Evolutionary conservation across 2,888 invertebrate species (phyloP).

Genomic region (Caenorhabditis wallacei): DNA sequence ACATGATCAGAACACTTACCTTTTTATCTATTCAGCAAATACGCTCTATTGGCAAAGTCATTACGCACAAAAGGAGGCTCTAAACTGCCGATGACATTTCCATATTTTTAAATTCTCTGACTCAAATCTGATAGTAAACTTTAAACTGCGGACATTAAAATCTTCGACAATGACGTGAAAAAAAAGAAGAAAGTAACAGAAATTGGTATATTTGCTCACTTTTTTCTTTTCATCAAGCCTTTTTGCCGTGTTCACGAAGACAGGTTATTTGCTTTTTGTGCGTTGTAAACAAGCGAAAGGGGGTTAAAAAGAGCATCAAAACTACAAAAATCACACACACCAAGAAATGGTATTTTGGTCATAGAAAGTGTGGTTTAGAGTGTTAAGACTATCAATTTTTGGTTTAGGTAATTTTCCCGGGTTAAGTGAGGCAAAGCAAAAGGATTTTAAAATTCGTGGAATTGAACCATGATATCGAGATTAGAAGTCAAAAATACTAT

Average conservation of each 20-base stretch:
- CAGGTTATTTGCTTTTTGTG: constrained; percentile 5
- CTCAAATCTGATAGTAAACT: not conserved
- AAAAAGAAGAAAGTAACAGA: not conserved
- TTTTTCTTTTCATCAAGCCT: constrained; percentile 15
- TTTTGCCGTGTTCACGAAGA: constrained; percentile 30
- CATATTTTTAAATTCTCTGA: too few species aligned
- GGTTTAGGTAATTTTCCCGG: too few species aligned
- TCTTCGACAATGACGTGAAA: not conserved
- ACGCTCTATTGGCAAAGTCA: too few species aligned
- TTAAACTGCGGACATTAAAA: too few species aligned
- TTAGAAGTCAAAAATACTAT: not conserved
- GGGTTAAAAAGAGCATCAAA: constrained; percentile 7
- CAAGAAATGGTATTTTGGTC: not conserved
- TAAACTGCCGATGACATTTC: too few species aligned
- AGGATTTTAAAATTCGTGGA: not conserved
- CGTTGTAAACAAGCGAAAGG: constrained; percentile 3
- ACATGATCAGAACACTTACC: too few species aligned
- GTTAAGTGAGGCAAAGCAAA: not conserved
- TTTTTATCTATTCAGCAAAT: too few species aligned
- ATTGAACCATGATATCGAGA: constrained; percentile 3
- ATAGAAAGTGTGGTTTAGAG: not conserved
- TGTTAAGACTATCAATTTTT: not conserved
- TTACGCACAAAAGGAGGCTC: too few species aligned
- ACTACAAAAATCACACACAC: not conserved
- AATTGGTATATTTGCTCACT: constrained; percentile 13